These are phyloP conservation scores for Cephus runcator DNA, from an alignment of 2,888 invertebrate species.

Conservation along the genomic window DNA sequence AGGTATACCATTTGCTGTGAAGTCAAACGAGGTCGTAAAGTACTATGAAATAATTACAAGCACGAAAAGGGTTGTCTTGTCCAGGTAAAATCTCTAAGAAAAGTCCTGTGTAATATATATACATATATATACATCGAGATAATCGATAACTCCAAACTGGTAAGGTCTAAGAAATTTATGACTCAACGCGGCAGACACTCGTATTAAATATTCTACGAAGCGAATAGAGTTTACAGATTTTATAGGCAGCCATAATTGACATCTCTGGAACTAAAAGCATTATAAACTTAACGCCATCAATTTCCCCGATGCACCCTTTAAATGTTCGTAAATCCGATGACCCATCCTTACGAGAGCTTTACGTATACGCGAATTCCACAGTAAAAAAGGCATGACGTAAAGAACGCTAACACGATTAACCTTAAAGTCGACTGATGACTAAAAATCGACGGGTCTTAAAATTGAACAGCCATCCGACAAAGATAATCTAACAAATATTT, in stretches of 20 bases:
- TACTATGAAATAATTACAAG: neutral
- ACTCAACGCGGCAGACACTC: neutral
- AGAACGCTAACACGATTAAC: neutral
- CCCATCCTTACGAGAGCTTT: neutral
- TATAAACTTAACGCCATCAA: neutral
- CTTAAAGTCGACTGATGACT: neutral
- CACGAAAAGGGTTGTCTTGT: neutral
- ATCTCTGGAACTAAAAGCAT: neutral
- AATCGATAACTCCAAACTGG: neutral
- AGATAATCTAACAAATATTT: neutral
- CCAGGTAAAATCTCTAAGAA: neutral
- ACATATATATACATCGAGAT: neutral
- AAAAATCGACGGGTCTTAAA: too few relatives aligned
- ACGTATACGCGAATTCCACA: neutral
- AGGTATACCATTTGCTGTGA: neutral
- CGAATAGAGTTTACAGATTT: neutral
- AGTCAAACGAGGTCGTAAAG: neutral
- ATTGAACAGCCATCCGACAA: neutral
- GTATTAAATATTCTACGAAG: slow-evolving; percentile 9
- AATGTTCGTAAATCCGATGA: neutral
- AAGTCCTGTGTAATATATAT: neutral
- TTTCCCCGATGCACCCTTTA: neutral
- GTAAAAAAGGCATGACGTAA: neutral
- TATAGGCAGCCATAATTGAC: neutral
- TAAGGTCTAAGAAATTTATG: neutral